Evolutionary conservation across 2,113 vertebrate species (phyloP).

Genomic region (Grammomys dolichurus): DNA sequence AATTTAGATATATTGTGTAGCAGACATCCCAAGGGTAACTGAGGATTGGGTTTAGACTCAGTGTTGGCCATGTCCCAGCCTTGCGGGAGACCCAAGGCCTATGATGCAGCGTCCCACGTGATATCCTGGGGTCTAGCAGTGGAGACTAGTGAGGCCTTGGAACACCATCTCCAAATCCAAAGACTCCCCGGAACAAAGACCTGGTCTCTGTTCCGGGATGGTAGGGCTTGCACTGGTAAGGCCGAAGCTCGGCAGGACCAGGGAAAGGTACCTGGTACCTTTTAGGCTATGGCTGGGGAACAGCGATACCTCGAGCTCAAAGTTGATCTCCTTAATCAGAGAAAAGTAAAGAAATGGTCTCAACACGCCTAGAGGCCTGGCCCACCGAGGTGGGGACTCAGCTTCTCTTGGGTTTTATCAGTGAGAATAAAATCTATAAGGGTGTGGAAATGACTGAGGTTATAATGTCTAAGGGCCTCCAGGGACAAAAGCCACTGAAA

Average conservation of each 20-base stretch:
- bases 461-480: not conserved
- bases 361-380: not conserved
- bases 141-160: not conserved
- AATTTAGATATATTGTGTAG: not conserved
- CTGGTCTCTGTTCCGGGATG: not conserved
- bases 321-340: not conserved
- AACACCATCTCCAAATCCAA: not conserved
- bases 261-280: not conserved
- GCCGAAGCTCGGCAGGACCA: not conserved
- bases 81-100: not conserved
- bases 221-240: not conserved
- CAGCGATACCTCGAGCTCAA: too few species aligned
- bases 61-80: not conserved
- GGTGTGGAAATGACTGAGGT: not conserved
- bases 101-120: not conserved
- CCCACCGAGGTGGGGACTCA: not conserved
- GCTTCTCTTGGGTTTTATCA: not conserved
- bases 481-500: not conserved
- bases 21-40: not conserved
- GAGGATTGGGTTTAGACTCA: not conserved
- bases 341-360: not conserved
- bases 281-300: not conserved
- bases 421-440: not conserved
- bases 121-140: not conserved
- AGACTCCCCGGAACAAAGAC: not conserved